phyloP scores from a whole-genome alignment of 2,888 invertebrate species.

The Agrochola litura region DNA sequence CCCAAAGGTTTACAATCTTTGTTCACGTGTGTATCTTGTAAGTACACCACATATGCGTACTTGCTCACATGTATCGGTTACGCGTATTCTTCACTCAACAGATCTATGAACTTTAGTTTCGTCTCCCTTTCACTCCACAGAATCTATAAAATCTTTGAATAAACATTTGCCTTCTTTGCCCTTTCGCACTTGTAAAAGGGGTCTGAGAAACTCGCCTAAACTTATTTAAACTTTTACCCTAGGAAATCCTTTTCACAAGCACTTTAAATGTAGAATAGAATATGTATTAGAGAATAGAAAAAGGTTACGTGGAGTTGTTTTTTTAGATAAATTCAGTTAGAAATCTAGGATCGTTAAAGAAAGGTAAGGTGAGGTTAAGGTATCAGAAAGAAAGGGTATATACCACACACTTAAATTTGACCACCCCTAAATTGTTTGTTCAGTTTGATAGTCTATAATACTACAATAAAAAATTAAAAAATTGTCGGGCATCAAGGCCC shows the following conservation, averaged over 20 bases:
- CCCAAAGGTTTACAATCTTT: constrained; percentile 51
- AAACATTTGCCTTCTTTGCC: constrained; percentile 89
- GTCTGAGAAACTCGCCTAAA: constrained; percentile 88
- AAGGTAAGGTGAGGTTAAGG: too few species aligned
- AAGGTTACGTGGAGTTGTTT: constrained; percentile 77
- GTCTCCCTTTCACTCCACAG: constrained; percentile 79
- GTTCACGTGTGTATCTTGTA: constrained; percentile 19
- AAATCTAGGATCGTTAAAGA: constrained; percentile 63
- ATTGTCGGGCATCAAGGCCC: too few species aligned
- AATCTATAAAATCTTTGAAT: constrained; percentile 89
- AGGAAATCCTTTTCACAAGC: constrained; percentile 88
- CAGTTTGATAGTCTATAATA: too few species aligned
- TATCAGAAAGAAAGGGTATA: too few species aligned
- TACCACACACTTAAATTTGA: too few species aligned
- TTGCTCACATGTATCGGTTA: constrained; percentile 37
- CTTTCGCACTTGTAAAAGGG: constrained; percentile 89
- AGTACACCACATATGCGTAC: constrained; percentile 20
- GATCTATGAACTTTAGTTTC: constrained; percentile 71
- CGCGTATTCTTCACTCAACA: constrained; percentile 59
- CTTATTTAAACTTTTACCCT: constrained; percentile 90
- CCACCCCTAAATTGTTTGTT: too few species aligned
- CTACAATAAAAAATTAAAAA: too few species aligned
- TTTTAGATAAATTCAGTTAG: constrained; percentile 75
- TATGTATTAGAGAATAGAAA: constrained; percentile 84
- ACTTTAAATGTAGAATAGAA: constrained; percentile 88